Base-by-base conservation (phyloP, 2,113 vertebrate species). In the Oxyura jamaicensis region DNA sequence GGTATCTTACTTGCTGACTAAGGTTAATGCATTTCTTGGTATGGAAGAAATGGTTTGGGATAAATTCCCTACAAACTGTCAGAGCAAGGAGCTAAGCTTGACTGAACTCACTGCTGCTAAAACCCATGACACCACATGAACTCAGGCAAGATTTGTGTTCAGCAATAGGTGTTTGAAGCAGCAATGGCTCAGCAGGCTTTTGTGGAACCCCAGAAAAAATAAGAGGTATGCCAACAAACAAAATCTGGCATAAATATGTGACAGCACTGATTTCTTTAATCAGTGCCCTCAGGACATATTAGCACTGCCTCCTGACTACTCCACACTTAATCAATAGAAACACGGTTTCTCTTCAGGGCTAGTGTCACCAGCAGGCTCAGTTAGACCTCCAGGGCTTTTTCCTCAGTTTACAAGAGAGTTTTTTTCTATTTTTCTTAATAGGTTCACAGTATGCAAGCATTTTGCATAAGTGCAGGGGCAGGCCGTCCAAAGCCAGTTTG, bases 271-370 rank as follows among this genome's bases (percentile, higher is more conserved):
- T 76, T 91, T 42, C 69, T 85, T 44, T 71, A 89, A 86, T 93
- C 95, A 91, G 76, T 93, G 86, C 71, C 74, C 86, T 82, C 88
- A 87, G 86, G 81, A 95, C 78, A 36, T 89, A 69, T 89, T 83
- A 94, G 69, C 18, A 12, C 78, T 83, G 79, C 59, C 80, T 94
- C 71, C 83, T 85, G 76, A 67, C 55, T 89, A 17, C 78, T 82
- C 50, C 6, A 28, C 23, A 62, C 86, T 86, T 75, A 86, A 88
- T 96, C 95, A 87, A 84, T 93, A 81, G 62, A 93, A 97, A 92
- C 0, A 3, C 69, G 75, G 86, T 79, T 96, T 95, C 89, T 69
- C 92, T 95, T 88, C 79, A 95, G 88, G 92, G 77, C 77, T 92
- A 91, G 53, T 87, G 88, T 82, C 94, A 91, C 77, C 83, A 93